A percentile compares a stretch with the other conserved stretches of the same genome.
Conservation (phyloP, 2,113 vertebrate genomes). For the Prunella himalayana region DNA sequence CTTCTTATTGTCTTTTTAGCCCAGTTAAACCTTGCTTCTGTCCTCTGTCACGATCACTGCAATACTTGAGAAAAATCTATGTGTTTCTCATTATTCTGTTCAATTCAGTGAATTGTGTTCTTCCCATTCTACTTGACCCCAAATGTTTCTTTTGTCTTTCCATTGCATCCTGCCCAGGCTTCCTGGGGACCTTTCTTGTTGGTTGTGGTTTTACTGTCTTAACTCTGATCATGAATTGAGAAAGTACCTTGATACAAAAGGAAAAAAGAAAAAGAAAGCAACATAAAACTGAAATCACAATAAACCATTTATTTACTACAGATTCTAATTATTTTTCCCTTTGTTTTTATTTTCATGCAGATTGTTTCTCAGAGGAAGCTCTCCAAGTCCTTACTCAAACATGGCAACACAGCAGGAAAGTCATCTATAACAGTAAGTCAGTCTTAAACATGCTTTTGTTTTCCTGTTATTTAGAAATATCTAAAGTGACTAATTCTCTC, state of each 20-base stretch:
- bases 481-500: neutral
- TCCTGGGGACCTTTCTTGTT: neutral
- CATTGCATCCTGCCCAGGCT: neutral
- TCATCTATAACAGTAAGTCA: conserved; percentile 89
- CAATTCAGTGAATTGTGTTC: neutral
- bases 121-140: neutral
- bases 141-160: neutral
- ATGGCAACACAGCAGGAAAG: conserved; percentile 91
- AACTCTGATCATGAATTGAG: neutral
- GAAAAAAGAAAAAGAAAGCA: neutral
- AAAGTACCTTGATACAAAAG: neutral
- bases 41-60: neutral
- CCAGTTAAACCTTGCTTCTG: neutral
- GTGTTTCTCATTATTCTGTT: neutral
- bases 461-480: neutral
- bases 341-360: conserved; percentile 71
- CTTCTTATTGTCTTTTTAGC: neutral
- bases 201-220: neutral
- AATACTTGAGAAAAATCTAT: neutral
- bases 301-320: neutral
- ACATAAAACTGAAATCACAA: neutral
- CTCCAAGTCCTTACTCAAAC: conserved; percentile 91
- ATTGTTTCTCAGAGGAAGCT: conserved; percentile 97
- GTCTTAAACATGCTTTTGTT: neutral
- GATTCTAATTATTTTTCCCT: neutral